phyloP scores from a whole-genome alignment of 92 coral and sea anemone species.

The Epizoanthus rinbou region DNA sequence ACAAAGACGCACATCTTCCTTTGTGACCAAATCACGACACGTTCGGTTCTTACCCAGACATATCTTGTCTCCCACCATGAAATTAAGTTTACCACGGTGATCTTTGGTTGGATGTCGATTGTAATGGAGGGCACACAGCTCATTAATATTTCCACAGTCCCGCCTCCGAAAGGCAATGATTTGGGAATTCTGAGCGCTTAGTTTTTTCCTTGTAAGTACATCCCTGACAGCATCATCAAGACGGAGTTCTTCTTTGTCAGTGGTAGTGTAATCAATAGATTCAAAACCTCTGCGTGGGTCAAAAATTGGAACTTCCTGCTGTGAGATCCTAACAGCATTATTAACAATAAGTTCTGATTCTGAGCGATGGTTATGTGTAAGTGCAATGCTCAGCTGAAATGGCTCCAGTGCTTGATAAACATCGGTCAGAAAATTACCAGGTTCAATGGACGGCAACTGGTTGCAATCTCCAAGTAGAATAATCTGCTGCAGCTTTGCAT shows the following conservation, averaged over 20 bases:
- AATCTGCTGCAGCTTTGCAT: slow-evolving; percentile 43
- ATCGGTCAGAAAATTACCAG: slow-evolving; percentile 58
- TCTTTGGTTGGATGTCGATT: slow-evolving; percentile 43
- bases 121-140: slow-evolving; percentile 46
- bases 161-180: slow-evolving; percentile 52
- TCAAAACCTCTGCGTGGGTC: slow-evolving; percentile 39
- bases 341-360: slow-evolving; percentile 51
- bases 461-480: slow-evolving; percentile 51
- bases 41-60: slow-evolving; percentile 46
- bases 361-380: slow-evolving; percentile 52
- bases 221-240: slow-evolving; percentile 8
- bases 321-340: slow-evolving; percentile 51
- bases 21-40: slow-evolving; percentile 26
- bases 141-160: slow-evolving; percentile 50
- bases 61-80: slow-evolving; percentile 51
- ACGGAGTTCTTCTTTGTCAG: not conserved
- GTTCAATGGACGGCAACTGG: slow-evolving; percentile 66
- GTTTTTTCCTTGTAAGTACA: not conserved
- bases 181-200: slow-evolving; percentile 26
- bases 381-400: slow-evolving; percentile 23
- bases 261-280: slow-evolving; percentile 24
- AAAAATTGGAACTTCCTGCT: slow-evolving; percentile 37
- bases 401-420: slow-evolving; percentile 26
- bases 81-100: slow-evolving; percentile 17
- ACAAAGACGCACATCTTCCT: slow-evolving; percentile 29